phyloP scores from a whole-genome alignment of 1,140 invertebrate genomes.

The Zaprionus kolodkinae region DNA sequence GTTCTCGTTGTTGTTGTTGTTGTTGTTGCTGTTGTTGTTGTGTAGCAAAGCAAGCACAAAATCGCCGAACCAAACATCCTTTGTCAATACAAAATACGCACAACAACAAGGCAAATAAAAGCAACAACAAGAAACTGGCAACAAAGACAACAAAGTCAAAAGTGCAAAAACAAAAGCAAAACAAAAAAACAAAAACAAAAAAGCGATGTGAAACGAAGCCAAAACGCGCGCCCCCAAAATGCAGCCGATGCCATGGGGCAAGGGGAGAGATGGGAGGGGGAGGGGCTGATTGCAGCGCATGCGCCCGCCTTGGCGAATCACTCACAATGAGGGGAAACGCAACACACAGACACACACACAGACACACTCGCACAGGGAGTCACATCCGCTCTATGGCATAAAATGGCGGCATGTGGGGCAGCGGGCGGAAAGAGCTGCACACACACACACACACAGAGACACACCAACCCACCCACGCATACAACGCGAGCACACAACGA shows the following conservation, averaged over 20 bases:
- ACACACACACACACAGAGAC: conserved; percentile 28
- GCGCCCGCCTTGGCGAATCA: conserved; percentile 44
- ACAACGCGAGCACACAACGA: neutral
- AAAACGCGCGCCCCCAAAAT: conserved; percentile 50
- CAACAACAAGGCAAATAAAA: conserved; percentile 58
- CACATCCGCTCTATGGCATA: conserved; percentile 10
- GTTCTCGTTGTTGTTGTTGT: conserved; percentile 25
- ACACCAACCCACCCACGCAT: conserved; percentile 29
- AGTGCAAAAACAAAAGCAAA: conserved; percentile 68
- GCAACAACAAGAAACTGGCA: conserved; percentile 59
- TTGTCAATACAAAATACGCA: conserved; percentile 77
- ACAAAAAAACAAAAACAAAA: neutral
- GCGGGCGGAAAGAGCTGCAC: neutral
- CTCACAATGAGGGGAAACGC: conserved; percentile 45
- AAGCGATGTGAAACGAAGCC: conserved; percentile 3
- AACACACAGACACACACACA: neutral
- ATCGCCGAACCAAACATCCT: conserved; percentile 80
- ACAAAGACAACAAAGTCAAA: conserved; percentile 80
- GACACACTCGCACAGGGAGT: neutral
- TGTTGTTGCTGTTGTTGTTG: conserved; percentile 48
- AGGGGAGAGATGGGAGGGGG: neutral
- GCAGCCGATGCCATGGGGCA: conserved; percentile 14
- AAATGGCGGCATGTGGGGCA: conserved; percentile 32
- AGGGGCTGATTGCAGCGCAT: conserved; percentile 22
- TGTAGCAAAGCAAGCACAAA: conserved; percentile 65